A percentile compares a stretch with the other conserved stretches of the same genome.
Conservation (phyloP, 2,797 vertebrate genomes). For the Tympanoctomys barrerae region DNA sequence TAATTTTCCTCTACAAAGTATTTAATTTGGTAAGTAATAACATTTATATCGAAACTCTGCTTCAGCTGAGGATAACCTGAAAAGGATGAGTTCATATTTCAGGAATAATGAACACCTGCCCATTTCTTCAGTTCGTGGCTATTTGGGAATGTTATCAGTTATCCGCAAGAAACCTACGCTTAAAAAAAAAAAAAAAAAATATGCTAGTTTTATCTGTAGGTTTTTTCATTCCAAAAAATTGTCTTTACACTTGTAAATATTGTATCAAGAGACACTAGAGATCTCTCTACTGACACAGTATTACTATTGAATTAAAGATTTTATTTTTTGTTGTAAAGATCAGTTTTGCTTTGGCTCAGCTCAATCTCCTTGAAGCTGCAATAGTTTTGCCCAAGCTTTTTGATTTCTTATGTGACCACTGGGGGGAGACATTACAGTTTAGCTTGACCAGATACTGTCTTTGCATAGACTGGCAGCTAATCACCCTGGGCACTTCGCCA, state of each 20-base stretch:
- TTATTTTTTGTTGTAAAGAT: conserved; percentile 23
- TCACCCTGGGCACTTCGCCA: conserved; percentile 57
- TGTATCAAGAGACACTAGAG: background rate
- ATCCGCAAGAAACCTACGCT: background rate
- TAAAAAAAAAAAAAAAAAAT: background rate
- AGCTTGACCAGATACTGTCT: background rate
- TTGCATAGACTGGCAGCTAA: conserved; percentile 37
- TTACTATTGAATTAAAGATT: conserved; percentile 27
- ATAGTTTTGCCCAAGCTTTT: conserved; percentile 18
- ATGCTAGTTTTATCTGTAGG: conserved; percentile 36
- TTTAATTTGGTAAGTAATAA: conserved; percentile 41
- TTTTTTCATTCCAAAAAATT: conserved; percentile 30
- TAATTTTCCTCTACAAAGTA: conserved; percentile 28
- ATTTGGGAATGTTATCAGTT: conserved; percentile 27
- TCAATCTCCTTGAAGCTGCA: background rate
- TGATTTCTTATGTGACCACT: conserved; percentile 72
- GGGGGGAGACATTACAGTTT: conserved; percentile 77
- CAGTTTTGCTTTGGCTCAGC: background rate
- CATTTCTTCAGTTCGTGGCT: conserved; percentile 17
- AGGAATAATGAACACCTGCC: background rate
- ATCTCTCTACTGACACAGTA: background rate
- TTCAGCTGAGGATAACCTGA: conserved; percentile 24
- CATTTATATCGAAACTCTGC: conserved; percentile 44
- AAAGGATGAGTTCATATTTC: background rate
- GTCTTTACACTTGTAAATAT: conserved; percentile 15